phyloP scores from a whole-genome alignment of 2,113 vertebrate species.

The Galeopterus variegatus region DNA sequence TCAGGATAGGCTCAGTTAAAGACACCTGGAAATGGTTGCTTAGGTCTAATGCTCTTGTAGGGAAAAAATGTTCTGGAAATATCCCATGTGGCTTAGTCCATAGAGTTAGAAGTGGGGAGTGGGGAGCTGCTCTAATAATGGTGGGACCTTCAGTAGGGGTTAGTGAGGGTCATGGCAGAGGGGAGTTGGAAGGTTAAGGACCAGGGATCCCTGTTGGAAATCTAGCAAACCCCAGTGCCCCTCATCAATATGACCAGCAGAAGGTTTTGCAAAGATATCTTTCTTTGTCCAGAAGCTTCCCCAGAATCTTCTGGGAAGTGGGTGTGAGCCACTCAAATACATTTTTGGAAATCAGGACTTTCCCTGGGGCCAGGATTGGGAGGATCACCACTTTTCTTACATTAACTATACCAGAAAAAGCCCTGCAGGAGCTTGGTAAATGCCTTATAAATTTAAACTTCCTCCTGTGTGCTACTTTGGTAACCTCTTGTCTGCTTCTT shows the following conservation, averaged over 20 bases:
- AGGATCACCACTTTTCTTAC: background rate
- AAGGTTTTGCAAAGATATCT: background rate
- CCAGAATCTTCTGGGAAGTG: background rate
- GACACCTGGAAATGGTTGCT: background rate
- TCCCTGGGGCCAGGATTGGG: background rate
- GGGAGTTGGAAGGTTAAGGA: background rate
- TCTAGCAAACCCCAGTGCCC: background rate
- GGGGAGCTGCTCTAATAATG: background rate
- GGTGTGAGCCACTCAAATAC: background rate
- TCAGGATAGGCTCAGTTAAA: background rate
- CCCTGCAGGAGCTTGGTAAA: background rate
- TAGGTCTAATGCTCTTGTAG: background rate
- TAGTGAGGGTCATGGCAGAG: background rate
- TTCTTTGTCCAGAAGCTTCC: background rate
- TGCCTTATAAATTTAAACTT: background rate
- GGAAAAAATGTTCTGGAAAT: background rate
- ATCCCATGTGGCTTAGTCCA: background rate
- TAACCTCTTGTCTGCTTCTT: background rate
- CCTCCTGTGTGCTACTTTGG: background rate
- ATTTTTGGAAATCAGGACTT: background rate
- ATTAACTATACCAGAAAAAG: background rate
- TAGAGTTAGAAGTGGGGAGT: background rate
- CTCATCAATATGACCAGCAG: background rate
- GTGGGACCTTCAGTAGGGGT: background rate
- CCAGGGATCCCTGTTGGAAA: background rate